These are phyloP conservation scores for Desmophyllum pertusum DNA, from an alignment of 92 coral and sea anemone genomes.

Conservation along the genomic window DNA sequence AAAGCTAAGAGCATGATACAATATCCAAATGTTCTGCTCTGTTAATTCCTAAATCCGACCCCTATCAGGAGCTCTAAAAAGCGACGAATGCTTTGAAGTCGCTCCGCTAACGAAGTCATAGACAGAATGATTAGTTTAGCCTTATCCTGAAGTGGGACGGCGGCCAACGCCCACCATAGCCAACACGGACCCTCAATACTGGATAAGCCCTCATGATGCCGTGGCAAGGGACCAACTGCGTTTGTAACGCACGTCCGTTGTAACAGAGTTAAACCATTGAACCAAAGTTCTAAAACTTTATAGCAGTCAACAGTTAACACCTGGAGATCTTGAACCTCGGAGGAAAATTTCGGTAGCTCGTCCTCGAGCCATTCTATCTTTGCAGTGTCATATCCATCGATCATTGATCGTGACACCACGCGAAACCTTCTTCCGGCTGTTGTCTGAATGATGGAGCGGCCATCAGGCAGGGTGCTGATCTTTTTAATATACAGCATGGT, in stretches of 20 bases:
- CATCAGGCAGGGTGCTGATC: slow-evolving; percentile 74
- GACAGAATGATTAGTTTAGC: slow-evolving; percentile 85
- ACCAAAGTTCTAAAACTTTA: slow-evolving; percentile 72
- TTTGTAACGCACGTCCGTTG: slow-evolving; percentile 77
- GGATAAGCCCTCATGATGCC: not conserved
- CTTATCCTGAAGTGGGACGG: slow-evolving; percentile 75
- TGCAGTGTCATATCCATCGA: slow-evolving; percentile 84
- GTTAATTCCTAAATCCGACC: not conserved
- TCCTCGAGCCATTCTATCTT: slow-evolving; percentile 81
- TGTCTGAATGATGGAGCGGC: slow-evolving; percentile 81
- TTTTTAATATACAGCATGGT: slow-evolving; percentile 76
- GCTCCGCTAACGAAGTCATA: slow-evolving; percentile 82
- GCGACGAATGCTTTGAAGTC: slow-evolving; percentile 77
- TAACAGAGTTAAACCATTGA: slow-evolving; percentile 49
- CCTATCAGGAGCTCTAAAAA: slow-evolving; percentile 68
- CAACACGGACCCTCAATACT: slow-evolving; percentile 68
- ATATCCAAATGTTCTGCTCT: not conserved
- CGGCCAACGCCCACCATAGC: slow-evolving; percentile 94
- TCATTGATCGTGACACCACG: slow-evolving; percentile 61
- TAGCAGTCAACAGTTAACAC: slow-evolving; percentile 53
- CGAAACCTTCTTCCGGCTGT: slow-evolving; percentile 73
- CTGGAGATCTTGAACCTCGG: slow-evolving; percentile 50
- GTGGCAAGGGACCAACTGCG: slow-evolving; percentile 83
- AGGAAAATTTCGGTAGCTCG: slow-evolving; percentile 51
- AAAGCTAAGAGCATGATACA: not conserved